Evolutionary conservation across 2,113 vertebrate genomes (phyloP).

Genomic region (Formicarius rufipectus): DNA sequence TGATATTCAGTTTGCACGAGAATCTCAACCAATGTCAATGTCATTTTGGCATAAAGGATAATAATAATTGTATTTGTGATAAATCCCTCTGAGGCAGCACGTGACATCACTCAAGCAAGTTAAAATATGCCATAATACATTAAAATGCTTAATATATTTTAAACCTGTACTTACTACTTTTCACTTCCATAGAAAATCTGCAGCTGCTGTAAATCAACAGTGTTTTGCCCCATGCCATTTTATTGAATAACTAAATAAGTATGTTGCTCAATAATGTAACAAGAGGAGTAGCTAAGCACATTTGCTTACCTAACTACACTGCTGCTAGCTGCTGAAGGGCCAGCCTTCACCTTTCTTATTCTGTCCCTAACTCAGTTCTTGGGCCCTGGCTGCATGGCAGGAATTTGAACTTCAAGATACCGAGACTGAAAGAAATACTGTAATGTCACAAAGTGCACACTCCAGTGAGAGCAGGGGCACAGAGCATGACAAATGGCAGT

Average conservation of each 20-base stretch:
- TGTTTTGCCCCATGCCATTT: neutral
- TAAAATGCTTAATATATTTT: neutral
- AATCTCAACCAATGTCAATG: neutral
- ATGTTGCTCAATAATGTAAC: neutral
- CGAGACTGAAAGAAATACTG: neutral
- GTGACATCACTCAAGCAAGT: neutral
- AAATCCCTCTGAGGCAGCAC: neutral
- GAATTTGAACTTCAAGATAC: neutral
- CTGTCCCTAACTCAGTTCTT: neutral
- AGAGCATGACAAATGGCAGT: neutral
- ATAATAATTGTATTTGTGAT: constrained; percentile 32
- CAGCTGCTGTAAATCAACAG: neutral
- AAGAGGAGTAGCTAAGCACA: neutral
- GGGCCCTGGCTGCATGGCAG: neutral
- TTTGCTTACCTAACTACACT: neutral
- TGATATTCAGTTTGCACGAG: neutral
- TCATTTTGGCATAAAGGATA: constrained; percentile 21
- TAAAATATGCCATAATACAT: neutral
- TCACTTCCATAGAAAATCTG: neutral
- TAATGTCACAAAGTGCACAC: neutral
- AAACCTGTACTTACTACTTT: neutral
- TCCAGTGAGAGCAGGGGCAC: neutral
- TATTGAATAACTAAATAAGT: neutral
- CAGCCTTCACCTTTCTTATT: neutral
- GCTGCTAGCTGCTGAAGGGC: neutral